Percentiles rank a stretch among this genome's conserved stretches.
Evolutionary conservation across 2,797 vertebrate genomes (phyloP).

Genomic region (Cephalopachus bancanus): DNA sequence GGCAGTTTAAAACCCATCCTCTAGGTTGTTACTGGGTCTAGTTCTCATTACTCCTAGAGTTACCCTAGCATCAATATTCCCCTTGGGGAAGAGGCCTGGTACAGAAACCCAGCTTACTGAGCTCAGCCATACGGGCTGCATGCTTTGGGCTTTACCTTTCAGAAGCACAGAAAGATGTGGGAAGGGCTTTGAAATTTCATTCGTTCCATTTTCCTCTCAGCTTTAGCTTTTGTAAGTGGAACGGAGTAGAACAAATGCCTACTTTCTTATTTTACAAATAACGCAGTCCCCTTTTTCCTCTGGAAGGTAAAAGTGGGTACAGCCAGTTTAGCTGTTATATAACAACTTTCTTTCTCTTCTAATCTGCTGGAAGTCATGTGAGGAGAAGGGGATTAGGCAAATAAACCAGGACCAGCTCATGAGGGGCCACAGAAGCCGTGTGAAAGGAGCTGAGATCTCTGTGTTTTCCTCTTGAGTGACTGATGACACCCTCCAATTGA

Average conservation of each 20-base stretch:
- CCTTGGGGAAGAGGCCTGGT: not conserved
- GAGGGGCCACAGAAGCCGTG: not conserved
- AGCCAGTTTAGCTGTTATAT: not conserved
- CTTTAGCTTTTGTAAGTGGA: conserved; percentile 31
- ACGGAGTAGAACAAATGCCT: not conserved
- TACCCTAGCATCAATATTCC: not conserved
- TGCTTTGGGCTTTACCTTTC: not conserved
- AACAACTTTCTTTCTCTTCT: not conserved
- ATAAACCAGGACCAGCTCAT: not conserved
- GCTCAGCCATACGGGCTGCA: not conserved
- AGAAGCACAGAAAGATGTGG: not conserved
- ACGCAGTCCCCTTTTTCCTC: not conserved
- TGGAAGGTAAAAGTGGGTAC: not conserved
- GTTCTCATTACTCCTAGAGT: not conserved
- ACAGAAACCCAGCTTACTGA: not conserved
- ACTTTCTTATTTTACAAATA: conserved; percentile 9
- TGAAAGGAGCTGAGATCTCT: not conserved
- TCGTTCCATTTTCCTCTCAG: not conserved
- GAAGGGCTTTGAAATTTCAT: not conserved
- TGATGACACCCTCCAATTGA: not conserved
- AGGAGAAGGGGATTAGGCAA: not conserved
- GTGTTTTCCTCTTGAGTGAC: not conserved
- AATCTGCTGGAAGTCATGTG: not conserved
- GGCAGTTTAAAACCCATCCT: not conserved
- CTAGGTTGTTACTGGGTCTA: not conserved